These are phyloP conservation scores for Sycophila texana DNA, from an alignment of 2,888 invertebrate species.

Conservation along the genomic window DNA sequence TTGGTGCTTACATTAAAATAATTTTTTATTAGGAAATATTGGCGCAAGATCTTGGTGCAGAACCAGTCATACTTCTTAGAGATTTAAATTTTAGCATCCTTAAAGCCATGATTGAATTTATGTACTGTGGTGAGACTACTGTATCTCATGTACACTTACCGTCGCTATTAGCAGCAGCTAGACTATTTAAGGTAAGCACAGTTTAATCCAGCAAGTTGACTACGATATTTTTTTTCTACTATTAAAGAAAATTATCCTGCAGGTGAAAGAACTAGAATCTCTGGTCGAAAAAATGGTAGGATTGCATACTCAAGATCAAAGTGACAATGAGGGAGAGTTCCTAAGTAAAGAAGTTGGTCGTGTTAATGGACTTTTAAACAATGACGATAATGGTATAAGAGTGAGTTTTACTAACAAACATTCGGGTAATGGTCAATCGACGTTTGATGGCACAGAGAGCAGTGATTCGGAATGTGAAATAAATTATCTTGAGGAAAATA, in stretches of 20 bases:
- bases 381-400: conserved; percentile 53
- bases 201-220: conserved; percentile 5
- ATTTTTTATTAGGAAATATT: conserved; percentile 70
- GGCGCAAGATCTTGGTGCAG: conserved; percentile 75
- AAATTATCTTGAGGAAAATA: conserved; percentile 48
- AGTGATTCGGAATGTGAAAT: conserved; percentile 57
- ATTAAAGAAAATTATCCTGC: conserved; percentile 37
- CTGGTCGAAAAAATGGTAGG: conserved; percentile 67
- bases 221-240: background rate
- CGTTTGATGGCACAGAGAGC: conserved; percentile 51
- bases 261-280: conserved; percentile 71
- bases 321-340: conserved; percentile 48
- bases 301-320: conserved; percentile 46
- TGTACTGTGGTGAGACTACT: conserved; percentile 86
- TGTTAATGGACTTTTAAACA: conserved; percentile 45
- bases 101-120: conserved; percentile 85
- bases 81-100: conserved; percentile 84
- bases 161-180: conserved; percentile 83
- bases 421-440: conserved; percentile 44
- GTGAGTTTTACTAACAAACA: conserved; percentile 55
- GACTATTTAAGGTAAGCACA: conserved; percentile 80
- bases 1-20: background rate
- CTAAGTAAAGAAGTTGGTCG: conserved; percentile 40
- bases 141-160: conserved; percentile 83
- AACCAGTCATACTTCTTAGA: conserved; percentile 77